Evolutionary conservation across 1,140 invertebrate species (phyloP).

Genomic region (Andricus grossulariae): DNA sequence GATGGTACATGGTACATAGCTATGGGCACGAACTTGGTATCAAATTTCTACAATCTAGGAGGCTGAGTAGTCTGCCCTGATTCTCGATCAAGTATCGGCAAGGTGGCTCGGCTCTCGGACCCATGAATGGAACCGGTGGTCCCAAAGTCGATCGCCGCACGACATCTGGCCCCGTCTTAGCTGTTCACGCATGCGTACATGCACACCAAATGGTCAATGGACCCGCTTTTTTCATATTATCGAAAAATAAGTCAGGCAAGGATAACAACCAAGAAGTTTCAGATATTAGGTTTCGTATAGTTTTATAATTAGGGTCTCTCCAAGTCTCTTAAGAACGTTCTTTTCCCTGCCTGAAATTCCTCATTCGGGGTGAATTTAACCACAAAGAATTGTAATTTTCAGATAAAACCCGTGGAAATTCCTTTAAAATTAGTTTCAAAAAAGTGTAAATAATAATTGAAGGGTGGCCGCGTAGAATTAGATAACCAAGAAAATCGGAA

Average conservation of each 20-base stretch:
- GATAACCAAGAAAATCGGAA: no score
- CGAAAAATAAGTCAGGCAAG: slow-evolving; percentile 24
- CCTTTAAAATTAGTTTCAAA: no score
- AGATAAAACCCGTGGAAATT: no score
- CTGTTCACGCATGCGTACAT: slow-evolving; percentile 52
- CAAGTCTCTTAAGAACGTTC: neutral
- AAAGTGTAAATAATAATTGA: no score
- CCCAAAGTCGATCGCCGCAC: slow-evolving; percentile 58
- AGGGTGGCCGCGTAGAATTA: no score
- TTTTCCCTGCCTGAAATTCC: no score
- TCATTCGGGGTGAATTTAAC: no score
- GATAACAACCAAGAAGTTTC: slow-evolving; percentile 23
- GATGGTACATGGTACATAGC: slow-evolving; percentile 8
- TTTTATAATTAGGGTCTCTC: slow-evolving; percentile 17
- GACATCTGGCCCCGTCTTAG: slow-evolving; percentile 62
- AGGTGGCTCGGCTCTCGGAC: slow-evolving; percentile 53
- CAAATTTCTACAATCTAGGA: slow-evolving; percentile 64
- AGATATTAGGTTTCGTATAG: slow-evolving; percentile 27
- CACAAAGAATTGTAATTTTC: no score
- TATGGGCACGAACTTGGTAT: slow-evolving; percentile 45
- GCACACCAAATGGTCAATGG: slow-evolving; percentile 44
- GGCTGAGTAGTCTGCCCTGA: slow-evolving; percentile 51
- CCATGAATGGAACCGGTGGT: slow-evolving; percentile 60
- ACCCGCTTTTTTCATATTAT: slow-evolving; percentile 29
- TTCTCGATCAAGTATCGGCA: slow-evolving; percentile 43